These are phyloP conservation scores for Notolabrus celidotus DNA, from an alignment of 2,797 vertebrate species.

Conservation along the genomic window DNA sequence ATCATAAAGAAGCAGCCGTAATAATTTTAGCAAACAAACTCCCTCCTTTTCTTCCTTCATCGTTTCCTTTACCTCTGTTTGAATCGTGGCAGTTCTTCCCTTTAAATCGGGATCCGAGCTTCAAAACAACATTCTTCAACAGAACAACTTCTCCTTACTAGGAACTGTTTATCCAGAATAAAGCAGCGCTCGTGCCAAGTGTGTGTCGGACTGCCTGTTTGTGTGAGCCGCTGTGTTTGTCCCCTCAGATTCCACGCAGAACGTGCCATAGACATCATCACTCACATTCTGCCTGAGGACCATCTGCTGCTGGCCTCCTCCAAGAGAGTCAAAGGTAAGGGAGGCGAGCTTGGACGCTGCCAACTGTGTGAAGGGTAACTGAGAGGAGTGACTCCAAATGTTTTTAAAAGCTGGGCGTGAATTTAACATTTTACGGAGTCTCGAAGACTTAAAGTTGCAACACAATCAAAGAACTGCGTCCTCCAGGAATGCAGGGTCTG, in stretches of 20 bases:
- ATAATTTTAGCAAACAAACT: too few relatives aligned
- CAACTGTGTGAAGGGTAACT: slow-evolving; percentile 27
- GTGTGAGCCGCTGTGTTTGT: slow-evolving; percentile 47
- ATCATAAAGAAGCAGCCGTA: too few relatives aligned
- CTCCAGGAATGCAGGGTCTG: too few relatives aligned
- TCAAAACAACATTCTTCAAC: slow-evolving; percentile 32
- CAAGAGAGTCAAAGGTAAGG: slow-evolving; percentile 98
- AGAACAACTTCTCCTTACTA: slow-evolving; percentile 29
- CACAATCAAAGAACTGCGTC: too few relatives aligned
- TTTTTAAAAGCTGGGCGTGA: too few relatives aligned
- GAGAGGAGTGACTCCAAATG: too few relatives aligned
- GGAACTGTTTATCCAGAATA: slow-evolving; percentile 54
- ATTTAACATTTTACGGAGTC: too few relatives aligned
- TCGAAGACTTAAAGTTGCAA: too few relatives aligned
- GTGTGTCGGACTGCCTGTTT: slow-evolving; percentile 17
- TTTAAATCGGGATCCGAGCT: slow-evolving; percentile 2
- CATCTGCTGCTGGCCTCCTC: slow-evolving; percentile 98
- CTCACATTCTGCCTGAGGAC: slow-evolving; percentile 99
- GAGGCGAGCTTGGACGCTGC: background rate
- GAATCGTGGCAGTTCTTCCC: too few relatives aligned
- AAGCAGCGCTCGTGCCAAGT: slow-evolving; percentile 25
- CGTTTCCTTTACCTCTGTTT: too few relatives aligned
- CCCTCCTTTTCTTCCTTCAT: too few relatives aligned
- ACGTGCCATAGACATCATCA: slow-evolving; percentile 99
- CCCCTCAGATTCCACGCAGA: slow-evolving; percentile 97